Conservation (phyloP, 2,888 invertebrate species). For the Drosophila neotestacea region DNA sequence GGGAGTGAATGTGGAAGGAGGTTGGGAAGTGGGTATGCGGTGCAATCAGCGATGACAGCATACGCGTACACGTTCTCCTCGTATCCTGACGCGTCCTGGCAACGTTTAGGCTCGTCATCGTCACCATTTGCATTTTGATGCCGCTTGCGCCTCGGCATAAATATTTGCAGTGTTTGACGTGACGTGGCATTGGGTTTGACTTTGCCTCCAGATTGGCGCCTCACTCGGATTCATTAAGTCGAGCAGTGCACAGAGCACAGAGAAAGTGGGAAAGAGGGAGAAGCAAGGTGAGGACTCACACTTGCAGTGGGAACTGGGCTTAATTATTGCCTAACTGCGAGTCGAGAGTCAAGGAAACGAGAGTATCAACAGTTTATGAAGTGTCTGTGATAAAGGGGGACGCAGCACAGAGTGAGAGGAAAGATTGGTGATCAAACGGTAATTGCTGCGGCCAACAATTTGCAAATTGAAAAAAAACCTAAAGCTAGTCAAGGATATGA, state of each 20-base stretch:
- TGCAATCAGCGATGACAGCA: constrained; percentile 33
- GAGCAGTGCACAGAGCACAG: constrained; percentile 48
- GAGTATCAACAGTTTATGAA: constrained; percentile 65
- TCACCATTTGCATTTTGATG: constrained; percentile 78
- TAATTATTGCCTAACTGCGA: constrained; percentile 68
- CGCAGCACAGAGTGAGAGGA: not conserved
- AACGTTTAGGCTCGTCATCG: constrained; percentile 63
- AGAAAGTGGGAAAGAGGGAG: constrained; percentile 5
- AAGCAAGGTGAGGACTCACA: constrained; percentile 9
- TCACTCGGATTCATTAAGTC: constrained; percentile 73
- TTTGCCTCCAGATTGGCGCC: constrained; percentile 41
- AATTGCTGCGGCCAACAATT: constrained; percentile 75
- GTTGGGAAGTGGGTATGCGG: not conserved
- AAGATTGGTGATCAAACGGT: constrained; percentile 64
- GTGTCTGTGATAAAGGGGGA: constrained; percentile 28
- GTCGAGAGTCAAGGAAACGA: constrained; percentile 16
- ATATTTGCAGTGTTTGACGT: constrained; percentile 81
- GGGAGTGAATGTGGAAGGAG: not conserved
- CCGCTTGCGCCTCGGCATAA: constrained; percentile 64
- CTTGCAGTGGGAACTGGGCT: constrained; percentile 52
- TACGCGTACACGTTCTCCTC: constrained; percentile 15
- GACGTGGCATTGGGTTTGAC: constrained; percentile 52
- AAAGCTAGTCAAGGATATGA: constrained; percentile 45
- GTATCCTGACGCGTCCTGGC: constrained; percentile 26
- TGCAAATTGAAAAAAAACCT: constrained; percentile 65